phyloP scores from a whole-genome alignment of 2,113 vertebrate genomes.

The Trinectes maculatus region DNA sequence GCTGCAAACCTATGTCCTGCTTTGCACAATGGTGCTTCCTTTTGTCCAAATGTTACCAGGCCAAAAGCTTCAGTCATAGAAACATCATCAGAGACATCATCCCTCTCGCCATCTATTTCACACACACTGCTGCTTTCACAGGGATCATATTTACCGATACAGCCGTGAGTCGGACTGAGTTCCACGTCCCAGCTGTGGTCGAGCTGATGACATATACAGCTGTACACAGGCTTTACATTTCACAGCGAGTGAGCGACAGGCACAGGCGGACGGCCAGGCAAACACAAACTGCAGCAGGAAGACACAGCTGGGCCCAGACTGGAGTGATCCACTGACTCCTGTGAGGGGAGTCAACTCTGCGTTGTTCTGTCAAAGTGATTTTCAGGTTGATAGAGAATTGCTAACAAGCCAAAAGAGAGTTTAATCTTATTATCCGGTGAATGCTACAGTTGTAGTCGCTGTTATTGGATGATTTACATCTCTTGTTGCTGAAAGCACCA shows the following conservation, averaged over 20 bases:
- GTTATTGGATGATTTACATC: background rate
- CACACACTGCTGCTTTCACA: constrained; percentile 16
- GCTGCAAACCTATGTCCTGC: constrained; percentile 36
- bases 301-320: constrained; percentile 21
- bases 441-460: background rate
- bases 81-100: constrained; percentile 14
- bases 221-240: constrained; percentile 66
- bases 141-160: constrained; percentile 8
- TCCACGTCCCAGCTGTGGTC: constrained; percentile 5
- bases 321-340: constrained; percentile 7
- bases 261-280: constrained; percentile 59
- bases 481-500: too few species aligned
- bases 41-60: constrained; percentile 14
- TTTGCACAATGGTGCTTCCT: constrained; percentile 45
- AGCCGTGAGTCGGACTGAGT: constrained; percentile 20
- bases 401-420: background rate
- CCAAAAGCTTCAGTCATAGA: constrained; percentile 36
- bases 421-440: background rate
- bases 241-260: constrained; percentile 57
- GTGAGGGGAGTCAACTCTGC: constrained; percentile 5
- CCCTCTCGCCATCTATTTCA: constrained; percentile 21
- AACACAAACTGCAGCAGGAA: constrained; percentile 32
- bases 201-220: constrained; percentile 63
- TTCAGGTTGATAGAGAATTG: background rate
- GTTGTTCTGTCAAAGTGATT: constrained; percentile 7